Base-by-base conservation (phyloP, 2,797 vertebrate species). In the Chaunax sp. region DNA sequence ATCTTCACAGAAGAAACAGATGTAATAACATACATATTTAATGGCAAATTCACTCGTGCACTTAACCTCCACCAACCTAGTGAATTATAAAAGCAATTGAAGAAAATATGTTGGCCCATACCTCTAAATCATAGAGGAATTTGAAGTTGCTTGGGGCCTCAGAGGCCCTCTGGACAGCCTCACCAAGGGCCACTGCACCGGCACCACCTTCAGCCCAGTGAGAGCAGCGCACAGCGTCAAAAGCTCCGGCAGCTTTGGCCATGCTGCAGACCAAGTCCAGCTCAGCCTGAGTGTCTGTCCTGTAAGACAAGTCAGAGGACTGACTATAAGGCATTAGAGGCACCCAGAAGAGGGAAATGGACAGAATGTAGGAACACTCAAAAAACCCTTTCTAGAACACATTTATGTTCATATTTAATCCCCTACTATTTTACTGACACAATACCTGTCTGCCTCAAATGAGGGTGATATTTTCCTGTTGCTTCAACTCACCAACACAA, bases 131-230 rank as follows among this genome's bases (percentile, higher is more conserved):
- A 52, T 99, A 99, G 43, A 99, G 94, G 83, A 98, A 96, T 35
- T 64, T 95, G 89, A 99, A 99, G 77, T 89, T 88, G 90, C 92
- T 98, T 28, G 95, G 94, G 15, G 89, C 75, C 33, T 90, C 91
- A 0, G 96, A 94, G 26, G 98, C 98, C 70, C 87, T 96, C 90
- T 96, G 95, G 35, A 99, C 96, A 0, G 97, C 96, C 54, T 62
- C 85, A 3, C 95, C 98, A 16, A 99, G 91, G 1, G 93, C 94
- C 23, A 95, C 43, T 0, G 98, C 96, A 0, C 98, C 98, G 22
- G 89, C 93, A 2, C 98, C 98, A 0, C 97, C 98, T 44, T 98
- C 94, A 6, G 97, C 96, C 98, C 98, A 99, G 92, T 98, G 97
- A 66, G 91, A 93, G 82, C 96, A 97, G 26, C 85, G 94, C 77